Evolutionary conservation across 2,797 vertebrate species (phyloP), one percentile per base, ranked within the genome.

Genomic region (Melanotaenia parkinsoni): DNA sequence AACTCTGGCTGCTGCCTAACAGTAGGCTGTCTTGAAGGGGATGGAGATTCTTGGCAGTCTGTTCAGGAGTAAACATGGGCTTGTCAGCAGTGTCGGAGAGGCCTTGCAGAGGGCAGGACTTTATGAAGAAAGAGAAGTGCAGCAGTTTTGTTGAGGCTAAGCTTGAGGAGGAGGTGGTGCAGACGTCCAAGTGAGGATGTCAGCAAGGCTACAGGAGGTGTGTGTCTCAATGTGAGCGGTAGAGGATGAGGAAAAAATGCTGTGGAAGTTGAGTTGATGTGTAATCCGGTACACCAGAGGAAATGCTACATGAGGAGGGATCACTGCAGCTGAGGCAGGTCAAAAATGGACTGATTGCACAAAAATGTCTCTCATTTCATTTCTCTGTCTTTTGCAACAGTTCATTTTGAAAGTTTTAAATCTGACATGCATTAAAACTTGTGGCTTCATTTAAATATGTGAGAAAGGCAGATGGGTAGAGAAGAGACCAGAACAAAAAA

Each of bases 81-180:
- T 67, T 86, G 84, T 84, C 80, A 76, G 83, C 58, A 16, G 78
- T 83, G 84, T 86, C 84, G 81, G 84, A 88, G 82, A 82, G 86
- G 85, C 81, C 86, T 86, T 70, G 74, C 65, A 68, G 69, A 88
- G 80, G 85, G 84, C 80, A 89, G 67, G 78, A 89, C 76, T 88
- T 88, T 86, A 67, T 70, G 20, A 81, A 61, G 60, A 74, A 70
- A 81, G 79, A 80, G 72, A 71, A 69, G 74, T 3, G 22, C 74
- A 54, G 77, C 35, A 73, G 38, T 43, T 43, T 84, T 86, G 85
- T 89, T 81, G 81, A 84, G 82, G 82, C 76, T 87, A 81, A 68
- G 64, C 75, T 85, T 81, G 75, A 82, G 74, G 30, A 50, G 62
- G 68, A 75, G 80, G 84, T 43, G 14, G 38, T 16, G 83, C 84